These are phyloP conservation scores for Conus canariensis DNA, from an alignment of 2,888 invertebrate species.

Conservation along the genomic window DNA sequence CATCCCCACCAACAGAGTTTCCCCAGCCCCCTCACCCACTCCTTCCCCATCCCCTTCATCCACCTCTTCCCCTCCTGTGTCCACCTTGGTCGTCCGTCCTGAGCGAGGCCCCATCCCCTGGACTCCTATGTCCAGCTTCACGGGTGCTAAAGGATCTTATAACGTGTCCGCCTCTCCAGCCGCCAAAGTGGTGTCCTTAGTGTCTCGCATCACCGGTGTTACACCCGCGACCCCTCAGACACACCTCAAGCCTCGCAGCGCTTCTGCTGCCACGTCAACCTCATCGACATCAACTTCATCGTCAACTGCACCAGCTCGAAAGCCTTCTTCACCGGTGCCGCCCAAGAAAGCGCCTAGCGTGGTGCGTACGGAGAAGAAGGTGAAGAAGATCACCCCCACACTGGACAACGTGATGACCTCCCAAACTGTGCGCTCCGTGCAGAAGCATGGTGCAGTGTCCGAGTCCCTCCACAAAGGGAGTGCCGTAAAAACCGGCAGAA, in stretches of 20 bases:
- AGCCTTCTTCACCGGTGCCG: background rate
- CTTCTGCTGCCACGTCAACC: background rate
- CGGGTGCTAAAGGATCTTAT: conserved; percentile 33
- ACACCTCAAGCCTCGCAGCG: conserved; percentile 17
- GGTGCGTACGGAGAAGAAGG: conserved; percentile 28
- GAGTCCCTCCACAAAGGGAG: conserved; percentile 9
- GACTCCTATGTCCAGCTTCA: background rate
- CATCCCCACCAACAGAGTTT: no score
- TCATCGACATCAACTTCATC: background rate
- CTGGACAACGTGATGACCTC: conserved; percentile 30
- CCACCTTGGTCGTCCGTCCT: background rate
- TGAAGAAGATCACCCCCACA: conserved; percentile 34
- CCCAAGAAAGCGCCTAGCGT: background rate
- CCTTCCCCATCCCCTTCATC: background rate
- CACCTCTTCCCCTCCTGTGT: background rate
- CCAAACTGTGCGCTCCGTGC: conserved; percentile 14
- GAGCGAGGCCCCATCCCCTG: conserved; percentile 25
- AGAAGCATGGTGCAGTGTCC: conserved; percentile 11
- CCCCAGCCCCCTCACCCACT: background rate
- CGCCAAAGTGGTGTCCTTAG: conserved; percentile 13
- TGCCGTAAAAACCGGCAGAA: conserved; percentile 16
- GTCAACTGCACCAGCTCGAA: background rate
- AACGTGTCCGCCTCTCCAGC: conserved; percentile 23
- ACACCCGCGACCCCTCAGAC: background rate
- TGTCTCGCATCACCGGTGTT: conserved; percentile 42